Base-by-base conservation (phyloP, 53 echinoderm and acorn worm genomes). In the Arbacia lixula region DNA sequence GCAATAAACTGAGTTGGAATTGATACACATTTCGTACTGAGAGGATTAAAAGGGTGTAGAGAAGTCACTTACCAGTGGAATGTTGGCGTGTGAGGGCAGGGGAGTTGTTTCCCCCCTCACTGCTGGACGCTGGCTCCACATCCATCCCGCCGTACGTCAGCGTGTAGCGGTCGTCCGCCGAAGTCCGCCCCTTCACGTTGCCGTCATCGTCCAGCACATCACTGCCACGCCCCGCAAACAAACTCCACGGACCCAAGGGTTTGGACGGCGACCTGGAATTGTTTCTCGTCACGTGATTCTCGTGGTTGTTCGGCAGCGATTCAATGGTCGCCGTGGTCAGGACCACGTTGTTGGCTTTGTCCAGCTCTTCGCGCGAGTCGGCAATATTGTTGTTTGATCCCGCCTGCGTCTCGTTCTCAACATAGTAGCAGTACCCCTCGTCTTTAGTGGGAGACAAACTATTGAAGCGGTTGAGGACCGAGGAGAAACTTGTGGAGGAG, bases 391-490 rank as follows among this genome's bases (percentile, higher is more conserved):
- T 81, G 26, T 81, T 29, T 16, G 31, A 20, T 10, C 43, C 43
- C 8, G 90, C 68, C 46, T 87, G 79, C 63, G 90, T 58, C 56
- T 95, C 95, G 31, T 91, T 87, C 31, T 86, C 82, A 53, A 93
- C 93, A 29, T 93, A 95, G 61, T 95, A 95, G 60, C 95, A 95
- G 54, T 95, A 95, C 0, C 95, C 95, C 27, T 95, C 95, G 12
- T 84, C 73, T 62, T 42, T 76, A 53, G 86, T 39, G 24, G 65
- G 57, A 2, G 87, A 81, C 6, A 29, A 46, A 4, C 3, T 22
- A 9, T 32, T 17, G 62, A 51, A 63, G 64, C 49, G 52, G 34
- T 88, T 83, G 33, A 74, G 74, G 6, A 74, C 74, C 20, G 74
- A 74, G 8, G 74, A 74, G 53, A 31, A 74, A 32, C 82, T 81